phyloP scores from a whole-genome alignment of 2,797 vertebrate genomes.

The Salmo trutta region DNA sequence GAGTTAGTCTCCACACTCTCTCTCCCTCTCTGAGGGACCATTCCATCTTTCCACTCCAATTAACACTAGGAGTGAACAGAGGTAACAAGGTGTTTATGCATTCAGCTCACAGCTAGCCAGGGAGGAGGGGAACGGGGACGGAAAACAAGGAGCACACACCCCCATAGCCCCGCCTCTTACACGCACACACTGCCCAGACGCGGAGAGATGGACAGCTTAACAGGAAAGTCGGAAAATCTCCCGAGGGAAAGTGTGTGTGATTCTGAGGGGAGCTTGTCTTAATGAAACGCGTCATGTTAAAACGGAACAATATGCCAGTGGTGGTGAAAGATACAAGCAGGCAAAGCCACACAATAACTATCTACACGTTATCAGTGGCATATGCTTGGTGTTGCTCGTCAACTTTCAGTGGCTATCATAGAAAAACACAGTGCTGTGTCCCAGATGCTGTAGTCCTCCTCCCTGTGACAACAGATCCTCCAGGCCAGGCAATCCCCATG shows the following conservation, averaged over 20 bases:
- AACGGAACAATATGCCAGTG: neutral
- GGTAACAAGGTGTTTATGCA: slow-evolving; percentile 51
- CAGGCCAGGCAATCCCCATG: neutral
- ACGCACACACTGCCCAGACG: neutral
- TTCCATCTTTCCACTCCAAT: slow-evolving; percentile 50
- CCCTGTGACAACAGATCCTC: neutral
- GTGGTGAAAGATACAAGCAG: neutral
- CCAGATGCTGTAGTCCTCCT: neutral
- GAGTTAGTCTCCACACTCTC: neutral
- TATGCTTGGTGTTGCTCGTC: neutral
- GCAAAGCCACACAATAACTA: neutral
- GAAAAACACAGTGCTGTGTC: neutral
- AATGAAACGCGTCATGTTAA: neutral
- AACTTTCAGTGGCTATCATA: neutral
- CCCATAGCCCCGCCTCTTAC: neutral
- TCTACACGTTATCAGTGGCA: too few species aligned
- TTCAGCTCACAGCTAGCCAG: slow-evolving; percentile 33
- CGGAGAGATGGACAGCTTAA: too few species aligned
- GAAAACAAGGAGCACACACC: neutral
- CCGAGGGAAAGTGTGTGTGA: neutral
- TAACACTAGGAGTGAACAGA: slow-evolving; percentile 45
- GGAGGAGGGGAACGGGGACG: neutral
- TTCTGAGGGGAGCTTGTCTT: neutral
- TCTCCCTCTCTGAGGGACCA: neutral
- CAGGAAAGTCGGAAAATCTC: too few species aligned